These are phyloP conservation scores for Disparrhopalites patrizii DNA, from an alignment of 2,888 invertebrate species.

Conservation along the genomic window DNA sequence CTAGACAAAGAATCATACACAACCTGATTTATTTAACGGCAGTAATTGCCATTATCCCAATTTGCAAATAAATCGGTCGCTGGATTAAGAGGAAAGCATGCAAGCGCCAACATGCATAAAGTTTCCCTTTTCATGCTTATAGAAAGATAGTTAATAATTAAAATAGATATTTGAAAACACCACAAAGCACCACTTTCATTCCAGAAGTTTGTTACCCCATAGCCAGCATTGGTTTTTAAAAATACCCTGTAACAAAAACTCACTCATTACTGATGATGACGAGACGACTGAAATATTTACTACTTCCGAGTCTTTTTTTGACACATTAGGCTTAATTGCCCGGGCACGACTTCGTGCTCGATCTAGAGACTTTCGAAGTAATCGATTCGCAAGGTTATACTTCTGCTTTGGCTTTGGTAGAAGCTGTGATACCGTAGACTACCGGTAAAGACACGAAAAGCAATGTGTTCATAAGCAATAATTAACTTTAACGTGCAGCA, in stretches of 20 bases:
- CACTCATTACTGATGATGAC: constrained; percentile 1
- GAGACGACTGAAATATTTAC: neutral
- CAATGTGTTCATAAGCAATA: no score
- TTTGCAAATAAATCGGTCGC: neutral
- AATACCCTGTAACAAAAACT: neutral
- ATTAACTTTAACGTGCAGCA: no score
- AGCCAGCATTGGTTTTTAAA: neutral
- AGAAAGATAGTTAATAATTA: no score
- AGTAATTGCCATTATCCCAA: neutral
- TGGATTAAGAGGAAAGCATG: neutral
- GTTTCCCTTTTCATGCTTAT: no score
- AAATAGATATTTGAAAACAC: neutral
- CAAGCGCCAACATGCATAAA: no score
- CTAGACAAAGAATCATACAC: neutral
- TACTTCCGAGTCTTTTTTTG: no score
- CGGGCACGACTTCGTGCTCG: neutral
- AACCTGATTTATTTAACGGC: neutral
- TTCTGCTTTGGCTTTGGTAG: neutral
- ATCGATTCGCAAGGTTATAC: neutral
- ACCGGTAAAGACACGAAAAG: no score
- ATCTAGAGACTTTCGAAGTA: neutral
- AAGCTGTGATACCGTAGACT: no score
- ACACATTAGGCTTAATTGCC: neutral
- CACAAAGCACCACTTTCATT: neutral
- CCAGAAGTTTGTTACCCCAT: neutral